Conservation (phyloP, 2,113 vertebrate genomes). For the Ammospiza nelsoni region DNA sequence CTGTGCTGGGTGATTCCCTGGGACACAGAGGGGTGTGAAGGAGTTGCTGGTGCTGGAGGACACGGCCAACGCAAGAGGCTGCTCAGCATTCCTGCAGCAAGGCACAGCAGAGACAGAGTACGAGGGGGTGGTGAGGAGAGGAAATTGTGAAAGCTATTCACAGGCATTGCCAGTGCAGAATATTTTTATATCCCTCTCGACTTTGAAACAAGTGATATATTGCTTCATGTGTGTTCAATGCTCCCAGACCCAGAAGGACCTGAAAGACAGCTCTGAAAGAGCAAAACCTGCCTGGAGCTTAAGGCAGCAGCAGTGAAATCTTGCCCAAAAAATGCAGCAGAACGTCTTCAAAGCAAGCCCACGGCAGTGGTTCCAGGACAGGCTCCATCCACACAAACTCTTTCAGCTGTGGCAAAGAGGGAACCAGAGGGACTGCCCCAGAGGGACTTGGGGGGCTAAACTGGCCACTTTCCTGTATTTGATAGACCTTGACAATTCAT, state of each 20-base stretch:
- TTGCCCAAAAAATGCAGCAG: neutral
- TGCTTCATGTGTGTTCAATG: neutral
- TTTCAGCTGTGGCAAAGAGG: neutral
- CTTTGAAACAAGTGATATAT: neutral
- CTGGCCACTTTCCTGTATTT: neutral
- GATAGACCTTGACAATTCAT: neutral
- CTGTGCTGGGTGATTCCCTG: neutral
- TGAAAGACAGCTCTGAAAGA: neutral
- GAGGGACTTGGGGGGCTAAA: neutral
- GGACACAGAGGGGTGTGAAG: neutral
- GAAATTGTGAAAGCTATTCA: conserved; percentile 45
- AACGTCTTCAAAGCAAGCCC: neutral
- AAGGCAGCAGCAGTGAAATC: neutral
- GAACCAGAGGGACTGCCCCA: neutral
- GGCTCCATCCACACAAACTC: neutral
- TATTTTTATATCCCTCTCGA: conserved; percentile 16
- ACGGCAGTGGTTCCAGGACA: neutral
- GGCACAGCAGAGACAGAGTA: neutral
- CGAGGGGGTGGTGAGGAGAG: neutral
- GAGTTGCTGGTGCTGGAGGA: neutral
- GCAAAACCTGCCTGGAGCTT: neutral
- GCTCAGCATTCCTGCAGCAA: neutral
- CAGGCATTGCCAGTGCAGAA: neutral
- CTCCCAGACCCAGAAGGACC: neutral
- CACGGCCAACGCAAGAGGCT: neutral